phyloP scores from a whole-genome alignment of 1,140 invertebrate species.

The Lutraria rhynchaena region DNA sequence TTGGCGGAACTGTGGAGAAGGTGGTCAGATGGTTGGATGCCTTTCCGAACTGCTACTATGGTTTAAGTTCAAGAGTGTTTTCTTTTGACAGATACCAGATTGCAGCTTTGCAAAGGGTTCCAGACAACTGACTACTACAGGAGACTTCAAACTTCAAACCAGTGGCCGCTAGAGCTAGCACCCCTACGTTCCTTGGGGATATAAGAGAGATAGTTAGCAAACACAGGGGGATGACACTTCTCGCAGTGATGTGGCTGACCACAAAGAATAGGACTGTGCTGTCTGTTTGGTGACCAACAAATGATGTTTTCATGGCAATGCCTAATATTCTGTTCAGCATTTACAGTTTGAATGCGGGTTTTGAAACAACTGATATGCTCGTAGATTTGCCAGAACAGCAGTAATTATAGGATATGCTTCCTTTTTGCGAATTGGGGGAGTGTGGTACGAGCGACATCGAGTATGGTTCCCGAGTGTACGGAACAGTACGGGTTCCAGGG shows the following conservation, averaged over 20 bases:
- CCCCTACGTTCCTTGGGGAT: conserved; percentile 6
- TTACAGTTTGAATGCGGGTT: too few species aligned
- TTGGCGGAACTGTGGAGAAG: conserved; percentile 28
- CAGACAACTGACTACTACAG: background rate
- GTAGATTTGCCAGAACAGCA: too few species aligned
- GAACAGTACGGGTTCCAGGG: too few species aligned
- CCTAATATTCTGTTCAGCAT: too few species aligned
- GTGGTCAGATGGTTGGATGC: conserved; percentile 6
- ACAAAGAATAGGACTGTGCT: background rate
- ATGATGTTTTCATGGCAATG: too few species aligned
- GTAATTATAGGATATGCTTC: too few species aligned
- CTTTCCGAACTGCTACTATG: conserved; percentile 1
- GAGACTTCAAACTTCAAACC: conserved; percentile 28
- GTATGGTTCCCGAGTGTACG: too few species aligned
- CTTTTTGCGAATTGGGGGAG: too few species aligned
- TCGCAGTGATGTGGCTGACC: background rate
- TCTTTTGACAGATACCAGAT: conserved; percentile 23
- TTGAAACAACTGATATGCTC: too few species aligned
- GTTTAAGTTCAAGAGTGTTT: background rate
- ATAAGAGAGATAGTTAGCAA: conserved; percentile 11
- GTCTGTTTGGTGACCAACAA: too few species aligned
- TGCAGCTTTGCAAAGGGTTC: background rate
- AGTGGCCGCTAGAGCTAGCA: conserved; percentile 5
- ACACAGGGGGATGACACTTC: background rate
- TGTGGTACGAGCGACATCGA: too few species aligned